These are phyloP conservation scores for Tenthredo amoena DNA, from an alignment of 2,888 invertebrate species.

Conservation along the genomic window DNA sequence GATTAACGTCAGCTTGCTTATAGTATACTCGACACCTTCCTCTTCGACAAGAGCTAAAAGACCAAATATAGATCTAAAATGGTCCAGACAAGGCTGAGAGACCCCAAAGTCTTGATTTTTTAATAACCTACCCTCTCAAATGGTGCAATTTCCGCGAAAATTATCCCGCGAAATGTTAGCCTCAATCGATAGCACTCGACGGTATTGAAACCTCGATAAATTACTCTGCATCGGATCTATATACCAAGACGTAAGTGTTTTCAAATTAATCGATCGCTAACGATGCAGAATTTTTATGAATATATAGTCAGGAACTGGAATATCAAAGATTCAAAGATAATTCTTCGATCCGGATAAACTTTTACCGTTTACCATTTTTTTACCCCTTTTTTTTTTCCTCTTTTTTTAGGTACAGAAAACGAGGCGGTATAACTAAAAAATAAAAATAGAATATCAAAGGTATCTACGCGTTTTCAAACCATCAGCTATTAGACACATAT, in stretches of 20 bases:
- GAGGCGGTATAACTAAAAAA: not conserved
- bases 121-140: not conserved
- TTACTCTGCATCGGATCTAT: not conserved
- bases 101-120: not conserved
- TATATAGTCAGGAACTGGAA: not conserved
- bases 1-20: too few relatives aligned
- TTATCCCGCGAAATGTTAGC: not conserved
- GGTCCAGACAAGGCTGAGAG: not conserved
- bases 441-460: not conserved
- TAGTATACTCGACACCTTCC: too few relatives aligned
- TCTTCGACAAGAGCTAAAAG: not conserved
- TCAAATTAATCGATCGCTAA: not conserved
- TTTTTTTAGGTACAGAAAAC: not conserved
- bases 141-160: not conserved
- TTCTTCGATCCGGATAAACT: not conserved
- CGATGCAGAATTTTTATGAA: not conserved
- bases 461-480: not conserved
- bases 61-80: not conserved
- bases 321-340: not conserved
- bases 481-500: not conserved
- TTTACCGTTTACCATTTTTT: not conserved
- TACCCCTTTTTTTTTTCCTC: not conserved
- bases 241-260: not conserved
- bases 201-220: not conserved
- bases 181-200: not conserved